Base-by-base conservation (phyloP, 92 coral and sea anemone genomes). In the Umimayanthus kanabou region DNA sequence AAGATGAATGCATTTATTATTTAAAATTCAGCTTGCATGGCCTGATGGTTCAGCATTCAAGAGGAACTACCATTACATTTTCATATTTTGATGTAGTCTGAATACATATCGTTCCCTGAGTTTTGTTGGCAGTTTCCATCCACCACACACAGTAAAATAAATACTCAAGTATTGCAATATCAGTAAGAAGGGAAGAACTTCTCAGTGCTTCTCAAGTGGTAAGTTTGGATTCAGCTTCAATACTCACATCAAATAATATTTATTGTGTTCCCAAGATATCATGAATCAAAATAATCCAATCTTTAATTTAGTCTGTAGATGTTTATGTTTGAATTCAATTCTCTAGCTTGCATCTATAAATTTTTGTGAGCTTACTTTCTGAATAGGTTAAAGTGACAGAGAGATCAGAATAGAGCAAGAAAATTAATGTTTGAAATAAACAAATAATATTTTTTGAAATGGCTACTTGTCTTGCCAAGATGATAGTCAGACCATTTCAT, bases 1-100 rank as follows among this genome's bases (percentile, higher is more conserved):
- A 79, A 72, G 49, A 69, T 29, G 53, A 40, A 73, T 73, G 39
- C 74, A 85, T 47, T 1, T 6, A 47, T 85, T 79, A 73, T 85
- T 85, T 0, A 66, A 30, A 33, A 7, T 73, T 53, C 58, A 53
- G 58, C 11, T 53, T 15, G 58, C 58, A 53, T 53, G 18, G 13
- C 58, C 58, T 53, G 58, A 47, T 47, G 53, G 53, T 47, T 47
- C 53, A 47, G 53, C 14, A 71, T 71, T 14, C 76, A 71, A 28
- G 6, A 70, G 25, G 33, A 72, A 18, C 25, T 73, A 22, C 22
- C 50, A 47, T 47, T 0, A 33, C 2, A 33, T 33, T 33, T 73
- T 73, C 77, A 73, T 73, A 33, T 15, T 67, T 23, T 3, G 10
- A 5, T 30, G 9, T 37, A 10, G 5, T 16, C 43, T 72, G 77